These are phyloP conservation scores for Syrmaticus mikado DNA, from an alignment of 2,113 vertebrate species.

Conservation along the genomic window DNA sequence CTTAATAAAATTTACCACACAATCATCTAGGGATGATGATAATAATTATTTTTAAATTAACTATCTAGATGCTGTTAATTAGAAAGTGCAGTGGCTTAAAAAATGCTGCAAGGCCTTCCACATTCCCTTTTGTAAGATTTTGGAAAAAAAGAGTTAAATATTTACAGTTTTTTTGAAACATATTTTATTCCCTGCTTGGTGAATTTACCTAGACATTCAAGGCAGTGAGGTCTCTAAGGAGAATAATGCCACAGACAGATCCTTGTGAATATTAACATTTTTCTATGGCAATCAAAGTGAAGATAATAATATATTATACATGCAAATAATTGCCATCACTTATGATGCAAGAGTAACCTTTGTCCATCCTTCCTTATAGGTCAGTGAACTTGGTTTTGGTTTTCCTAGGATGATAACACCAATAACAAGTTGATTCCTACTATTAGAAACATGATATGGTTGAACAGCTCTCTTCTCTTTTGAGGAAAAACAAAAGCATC, in stretches of 20 bases:
- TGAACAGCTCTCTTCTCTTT: not conserved
- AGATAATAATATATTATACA: not conserved
- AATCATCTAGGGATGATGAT: not conserved
- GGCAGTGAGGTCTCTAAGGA: not conserved
- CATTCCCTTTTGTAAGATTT: not conserved
- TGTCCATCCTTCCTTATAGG: not conserved
- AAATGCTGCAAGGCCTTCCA: not conserved
- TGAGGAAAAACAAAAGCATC: not conserved
- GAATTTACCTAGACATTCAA: slow-evolving; percentile 10
- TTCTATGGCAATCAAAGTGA: not conserved
- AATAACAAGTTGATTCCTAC: not conserved
- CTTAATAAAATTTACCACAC: not conserved
- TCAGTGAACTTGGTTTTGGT: not conserved
- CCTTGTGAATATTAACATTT: not conserved
- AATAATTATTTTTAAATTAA: not conserved
- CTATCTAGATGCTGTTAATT: not conserved
- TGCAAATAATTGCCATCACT: not conserved
- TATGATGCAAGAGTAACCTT: not conserved
- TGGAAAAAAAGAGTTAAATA: not conserved
- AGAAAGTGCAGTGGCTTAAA: not conserved
- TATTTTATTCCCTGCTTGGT: not conserved
- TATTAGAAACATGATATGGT: not conserved
- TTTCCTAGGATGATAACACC: not conserved
- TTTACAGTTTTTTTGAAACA: not conserved
- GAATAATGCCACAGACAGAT: not conserved